Evolutionary conservation across 2,888 invertebrate genomes (phyloP).

Genomic region (Pandemis heparana): DNA sequence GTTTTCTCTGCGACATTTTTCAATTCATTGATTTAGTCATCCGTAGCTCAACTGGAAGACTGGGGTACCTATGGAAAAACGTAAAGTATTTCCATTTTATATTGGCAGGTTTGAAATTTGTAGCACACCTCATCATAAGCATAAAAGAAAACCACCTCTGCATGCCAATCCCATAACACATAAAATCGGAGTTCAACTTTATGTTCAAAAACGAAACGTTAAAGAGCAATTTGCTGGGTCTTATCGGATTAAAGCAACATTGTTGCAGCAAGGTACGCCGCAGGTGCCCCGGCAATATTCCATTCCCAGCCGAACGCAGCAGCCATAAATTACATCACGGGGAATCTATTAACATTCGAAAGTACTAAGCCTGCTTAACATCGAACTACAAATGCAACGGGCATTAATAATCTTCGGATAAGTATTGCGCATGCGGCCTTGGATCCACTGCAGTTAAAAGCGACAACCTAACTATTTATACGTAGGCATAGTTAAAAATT

Average conservation of each 20-base stretch:
- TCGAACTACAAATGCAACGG: conserved; percentile 32
- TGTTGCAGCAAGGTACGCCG: conserved; percentile 38
- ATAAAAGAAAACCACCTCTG: conserved; percentile 11
- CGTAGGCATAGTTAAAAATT: conserved; percentile 36
- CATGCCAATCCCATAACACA: not conserved
- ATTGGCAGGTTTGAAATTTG: not conserved
- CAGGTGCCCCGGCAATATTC: conserved; percentile 32
- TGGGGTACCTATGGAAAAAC: not conserved
- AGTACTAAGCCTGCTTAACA: conserved; percentile 33
- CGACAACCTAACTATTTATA: conserved; percentile 44
- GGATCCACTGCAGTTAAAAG: conserved; percentile 45
- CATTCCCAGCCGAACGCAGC: conserved; percentile 13
- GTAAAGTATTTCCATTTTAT: not conserved
- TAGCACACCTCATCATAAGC: not conserved
- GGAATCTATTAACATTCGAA: conserved; percentile 43
- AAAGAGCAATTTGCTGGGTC: conserved; percentile 27
- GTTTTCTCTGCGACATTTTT: conserved; percentile 45
- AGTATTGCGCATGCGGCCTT: conserved; percentile 55
- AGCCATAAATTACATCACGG: conserved; percentile 34
- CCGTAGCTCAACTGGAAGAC: not conserved
- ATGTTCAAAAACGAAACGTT: conserved; percentile 15
- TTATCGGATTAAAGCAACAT: conserved; percentile 34
- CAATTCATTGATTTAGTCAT: not conserved
- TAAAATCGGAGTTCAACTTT: conserved; percentile 20
- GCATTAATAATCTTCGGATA: conserved; percentile 48